phyloP scores from a whole-genome alignment of 2,888 invertebrate genomes.

The Zele albiditarsus region DNA sequence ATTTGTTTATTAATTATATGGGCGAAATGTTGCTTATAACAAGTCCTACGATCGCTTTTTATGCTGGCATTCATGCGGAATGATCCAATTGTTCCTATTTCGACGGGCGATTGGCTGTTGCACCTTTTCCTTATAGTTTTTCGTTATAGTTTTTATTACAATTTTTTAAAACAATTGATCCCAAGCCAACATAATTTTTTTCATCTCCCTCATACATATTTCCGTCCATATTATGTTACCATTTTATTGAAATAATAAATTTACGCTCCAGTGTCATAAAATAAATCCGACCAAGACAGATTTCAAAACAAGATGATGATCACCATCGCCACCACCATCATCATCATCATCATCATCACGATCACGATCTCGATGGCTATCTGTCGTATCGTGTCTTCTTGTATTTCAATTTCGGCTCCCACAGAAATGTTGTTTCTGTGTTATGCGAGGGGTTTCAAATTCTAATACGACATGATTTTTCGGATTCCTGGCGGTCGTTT shows the following conservation, averaged over 20 bases:
- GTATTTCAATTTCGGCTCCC: conserved; percentile 18
- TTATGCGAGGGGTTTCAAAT: conserved; percentile 42
- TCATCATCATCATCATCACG: not conserved
- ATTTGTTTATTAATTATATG: no score
- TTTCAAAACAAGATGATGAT: not conserved
- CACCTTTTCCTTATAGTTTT: no score
- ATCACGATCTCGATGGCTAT: not conserved
- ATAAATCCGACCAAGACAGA: not conserved
- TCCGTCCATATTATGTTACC: no score
- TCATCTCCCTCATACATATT: no score
- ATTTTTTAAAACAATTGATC: no score
- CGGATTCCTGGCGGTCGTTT: conserved; percentile 69
- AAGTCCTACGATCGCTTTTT: no score
- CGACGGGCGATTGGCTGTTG: no score
- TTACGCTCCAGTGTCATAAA: not conserved
- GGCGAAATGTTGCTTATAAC: no score
- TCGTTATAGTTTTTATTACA: no score
- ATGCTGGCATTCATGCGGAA: no score
- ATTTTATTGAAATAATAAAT: conserved; percentile 16
- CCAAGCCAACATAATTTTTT: no score
- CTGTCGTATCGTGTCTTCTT: conserved; percentile 5
- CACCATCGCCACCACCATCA: not conserved
- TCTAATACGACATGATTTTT: conserved; percentile 70
- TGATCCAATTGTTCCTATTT: no score
- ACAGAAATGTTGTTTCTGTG: conserved; percentile 29